Conservation (phyloP, 2,797 vertebrate genomes). For the Pogonophryne albipinna region DNA sequence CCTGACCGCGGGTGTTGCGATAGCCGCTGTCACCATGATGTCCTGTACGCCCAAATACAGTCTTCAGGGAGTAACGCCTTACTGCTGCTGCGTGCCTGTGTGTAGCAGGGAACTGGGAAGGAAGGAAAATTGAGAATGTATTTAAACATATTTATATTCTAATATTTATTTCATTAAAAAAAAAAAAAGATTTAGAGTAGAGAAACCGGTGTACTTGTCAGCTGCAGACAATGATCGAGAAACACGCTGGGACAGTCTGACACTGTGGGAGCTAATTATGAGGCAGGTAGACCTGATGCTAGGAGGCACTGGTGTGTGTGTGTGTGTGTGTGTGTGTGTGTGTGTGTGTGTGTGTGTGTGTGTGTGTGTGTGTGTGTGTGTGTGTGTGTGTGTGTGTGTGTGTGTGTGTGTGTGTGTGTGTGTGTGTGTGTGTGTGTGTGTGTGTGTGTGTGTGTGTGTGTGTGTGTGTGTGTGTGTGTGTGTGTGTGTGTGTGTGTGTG, state of each 20-base stretch:
- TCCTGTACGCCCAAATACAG: constrained; percentile 45
- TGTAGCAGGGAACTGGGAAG: constrained; percentile 4
- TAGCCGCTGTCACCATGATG: constrained; percentile 45
- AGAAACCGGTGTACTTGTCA: constrained; percentile 11
- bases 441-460: constrained; percentile 26
- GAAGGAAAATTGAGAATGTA: neutral
- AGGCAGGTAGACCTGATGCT: constrained; percentile 47
- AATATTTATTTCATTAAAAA: too few species aligned
- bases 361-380: neutral
- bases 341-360: neutral
- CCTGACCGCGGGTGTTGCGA: constrained; percentile 45
- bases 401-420: constrained; percentile 11
- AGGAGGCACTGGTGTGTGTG: neutral
- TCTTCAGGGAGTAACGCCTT: constrained; percentile 35
- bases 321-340: too few species aligned
- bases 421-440: constrained; percentile 7
- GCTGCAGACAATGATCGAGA: constrained; percentile 10
- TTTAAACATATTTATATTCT: neutral
- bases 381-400: too few species aligned
- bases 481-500: constrained; percentile 7
- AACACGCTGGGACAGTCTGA: constrained; percentile 8
- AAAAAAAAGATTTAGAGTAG: constrained; percentile 4
- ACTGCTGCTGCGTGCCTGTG: constrained; percentile 4
- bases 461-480: constrained; percentile 17
- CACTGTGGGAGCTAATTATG: constrained; percentile 25